These are phyloP conservation scores for Astatoreochromis straeleni DNA, from an alignment of 2,113 vertebrate genomes.

Conservation along the genomic window DNA sequence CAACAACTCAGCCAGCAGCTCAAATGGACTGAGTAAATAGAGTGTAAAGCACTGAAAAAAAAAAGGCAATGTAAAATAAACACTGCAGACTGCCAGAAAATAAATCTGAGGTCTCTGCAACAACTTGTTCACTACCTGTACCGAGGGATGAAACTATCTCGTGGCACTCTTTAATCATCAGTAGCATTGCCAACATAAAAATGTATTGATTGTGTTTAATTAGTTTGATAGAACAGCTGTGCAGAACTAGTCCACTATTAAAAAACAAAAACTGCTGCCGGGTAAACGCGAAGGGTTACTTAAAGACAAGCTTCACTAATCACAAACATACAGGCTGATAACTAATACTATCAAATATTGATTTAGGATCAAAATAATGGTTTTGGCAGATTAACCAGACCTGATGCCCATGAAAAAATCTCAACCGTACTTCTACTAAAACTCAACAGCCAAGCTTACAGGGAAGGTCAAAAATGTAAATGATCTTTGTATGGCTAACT, in stretches of 20 bases:
- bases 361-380: not conserved
- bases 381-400: not conserved
- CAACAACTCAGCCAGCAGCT: not conserved
- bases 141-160: not conserved
- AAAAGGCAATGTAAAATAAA: not conserved
- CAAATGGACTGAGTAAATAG: not conserved
- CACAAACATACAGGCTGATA: not conserved
- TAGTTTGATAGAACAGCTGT: not conserved
- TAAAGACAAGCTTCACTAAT: not conserved
- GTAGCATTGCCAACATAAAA: not conserved
- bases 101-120: not conserved
- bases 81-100: not conserved
- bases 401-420: not conserved
- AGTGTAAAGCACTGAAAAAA: not conserved
- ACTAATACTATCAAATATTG: not conserved
- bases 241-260: not conserved
- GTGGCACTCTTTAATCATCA: not conserved
- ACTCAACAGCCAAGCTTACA: not conserved
- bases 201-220: not conserved
- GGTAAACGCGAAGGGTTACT: not conserved
- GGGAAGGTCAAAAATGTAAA: not conserved
- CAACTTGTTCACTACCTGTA: not conserved
- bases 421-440: fast-evolving
- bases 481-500: not conserved
- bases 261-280: not conserved